Evolutionary conservation across 1,140 invertebrate species (phyloP).

Genomic region (Trissolcus basalis): DNA sequence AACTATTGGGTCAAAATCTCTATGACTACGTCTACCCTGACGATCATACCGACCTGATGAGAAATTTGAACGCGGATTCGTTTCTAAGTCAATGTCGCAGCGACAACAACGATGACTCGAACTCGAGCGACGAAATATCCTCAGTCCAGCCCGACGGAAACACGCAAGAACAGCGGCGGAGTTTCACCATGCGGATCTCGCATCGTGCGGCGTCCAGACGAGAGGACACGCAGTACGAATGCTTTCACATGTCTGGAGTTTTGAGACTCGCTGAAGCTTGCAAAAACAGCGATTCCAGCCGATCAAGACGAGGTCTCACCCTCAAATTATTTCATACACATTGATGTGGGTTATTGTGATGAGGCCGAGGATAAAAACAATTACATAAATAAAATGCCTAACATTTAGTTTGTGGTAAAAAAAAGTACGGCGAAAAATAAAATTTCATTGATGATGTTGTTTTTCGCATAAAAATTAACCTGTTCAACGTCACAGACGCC

Average conservation of each 20-base stretch:
- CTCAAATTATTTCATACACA: neutral
- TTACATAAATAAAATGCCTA: no score
- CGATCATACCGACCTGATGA: conserved; percentile 83
- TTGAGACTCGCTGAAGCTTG: conserved; percentile 70
- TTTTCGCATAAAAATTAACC: no score
- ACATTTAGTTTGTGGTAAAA: no score
- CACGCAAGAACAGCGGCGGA: conserved; percentile 72
- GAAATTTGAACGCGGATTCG: conserved; percentile 79
- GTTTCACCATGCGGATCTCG: conserved; percentile 78
- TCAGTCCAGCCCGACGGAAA: conserved; percentile 61
- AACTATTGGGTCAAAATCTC: conserved; percentile 89
- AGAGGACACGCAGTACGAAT: conserved; percentile 78
- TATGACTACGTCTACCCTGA: conserved; percentile 86
- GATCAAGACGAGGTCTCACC: conserved; percentile 57
- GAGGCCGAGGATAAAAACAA: no score
- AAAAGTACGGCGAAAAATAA: no score
- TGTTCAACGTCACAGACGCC: no score
- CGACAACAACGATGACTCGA: conserved; percentile 61
- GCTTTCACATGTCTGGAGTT: conserved; percentile 76
- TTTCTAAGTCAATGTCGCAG: conserved; percentile 41
- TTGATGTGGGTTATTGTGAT: no score
- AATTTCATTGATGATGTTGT: no score
- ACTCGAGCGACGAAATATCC: conserved; percentile 67
- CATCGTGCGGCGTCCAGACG: conserved; percentile 75
- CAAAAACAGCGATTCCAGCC: conserved; percentile 45